Evolutionary conservation across 2,797 vertebrate genomes (phyloP), one percentile per base, ranked within the genome.

Genomic region (Babyrousa celebensis): DNA sequence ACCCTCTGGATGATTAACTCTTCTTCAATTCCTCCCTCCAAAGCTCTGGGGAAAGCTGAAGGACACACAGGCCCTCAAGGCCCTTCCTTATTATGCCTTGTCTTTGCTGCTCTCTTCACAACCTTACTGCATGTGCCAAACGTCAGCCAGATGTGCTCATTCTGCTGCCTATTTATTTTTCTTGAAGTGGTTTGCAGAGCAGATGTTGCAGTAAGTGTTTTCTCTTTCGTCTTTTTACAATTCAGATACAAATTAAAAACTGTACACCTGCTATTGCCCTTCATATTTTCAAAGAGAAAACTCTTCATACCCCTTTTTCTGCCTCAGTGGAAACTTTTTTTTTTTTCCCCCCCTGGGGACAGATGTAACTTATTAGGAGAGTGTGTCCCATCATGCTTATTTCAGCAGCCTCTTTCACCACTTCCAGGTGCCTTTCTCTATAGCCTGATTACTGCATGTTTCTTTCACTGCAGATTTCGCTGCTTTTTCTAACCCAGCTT

Each of bases 141-240:
- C 3, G 0, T 40, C 0, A 8, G 88, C 7, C 98, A 98, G 96
- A 95, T 98, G 97, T 91, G 72, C 79, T 3, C 29, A 27, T 80
- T 89, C 93, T 3, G 85, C 79, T 1, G 80, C 71, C 94, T 68
- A 94, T 85, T 80, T 48, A 20, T 96, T 91, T 95, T 93, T 94
- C 94, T 82, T 89, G 68, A 7, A 97, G 97, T 58, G 96, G 94
- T 91, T 52, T 0, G 2, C 54, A 95, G 71, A 96, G 96, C 97
- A 98, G 97, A 97, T 96, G 97, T 48, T 97, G 78, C 74, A 82
- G 68, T 0, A 62, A 96, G 95, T 40, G 1, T 25, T 96, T 88
- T 86, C 79, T 67, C 7, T 67, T 79, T 89, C 84, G 2, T 77
- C 36, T 0, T 90, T 88, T 96, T 91, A 95, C 75, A 93, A 85